Evolutionary conservation across 1,140 invertebrate genomes (phyloP).

Genomic region (Leptopilina clavipes): DNA sequence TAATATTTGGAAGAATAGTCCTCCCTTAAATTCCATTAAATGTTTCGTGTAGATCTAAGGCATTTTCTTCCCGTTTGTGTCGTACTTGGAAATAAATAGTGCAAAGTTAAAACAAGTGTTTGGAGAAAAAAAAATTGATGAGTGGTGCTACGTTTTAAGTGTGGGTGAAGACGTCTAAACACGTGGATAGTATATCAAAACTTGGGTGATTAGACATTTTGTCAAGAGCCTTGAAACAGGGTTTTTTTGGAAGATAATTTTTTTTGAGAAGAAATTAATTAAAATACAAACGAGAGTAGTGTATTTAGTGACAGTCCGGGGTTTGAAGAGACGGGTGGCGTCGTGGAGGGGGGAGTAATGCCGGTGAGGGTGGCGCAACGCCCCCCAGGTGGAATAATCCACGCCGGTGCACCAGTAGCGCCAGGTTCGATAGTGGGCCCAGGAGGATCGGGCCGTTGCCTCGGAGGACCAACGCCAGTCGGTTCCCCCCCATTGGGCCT

Average conservation of each 20-base stretch:
- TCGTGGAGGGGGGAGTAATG: conserved; percentile 75
- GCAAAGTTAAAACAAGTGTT: no score
- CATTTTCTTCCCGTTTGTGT: background rate
- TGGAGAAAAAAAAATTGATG: no score
- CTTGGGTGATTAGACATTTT: no score
- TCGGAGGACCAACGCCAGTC: conserved; percentile 65
- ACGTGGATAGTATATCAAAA: no score
- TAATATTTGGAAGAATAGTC: background rate
- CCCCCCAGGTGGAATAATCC: conserved; percentile 74
- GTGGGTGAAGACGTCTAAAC: no score
- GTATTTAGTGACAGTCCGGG: conserved; percentile 54
- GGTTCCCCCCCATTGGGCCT: conserved; percentile 66
- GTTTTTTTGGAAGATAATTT: no score
- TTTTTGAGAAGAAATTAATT: no score
- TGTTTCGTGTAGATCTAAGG: background rate
- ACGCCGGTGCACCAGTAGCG: conserved; percentile 72
- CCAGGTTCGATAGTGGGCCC: conserved; percentile 65
- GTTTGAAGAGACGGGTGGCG: conserved; percentile 68
- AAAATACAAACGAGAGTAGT: conserved; percentile 27
- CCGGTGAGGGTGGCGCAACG: conserved; percentile 75
- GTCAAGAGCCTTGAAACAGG: no score
- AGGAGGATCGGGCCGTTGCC: conserved; percentile 70
- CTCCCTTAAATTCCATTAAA: background rate
- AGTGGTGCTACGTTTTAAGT: conserved; percentile 1
- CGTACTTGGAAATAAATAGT: conserved; percentile 17